Evolutionary conservation across 2,888 invertebrate species (phyloP).

Genomic region (Hyposoter dolosus): DNA sequence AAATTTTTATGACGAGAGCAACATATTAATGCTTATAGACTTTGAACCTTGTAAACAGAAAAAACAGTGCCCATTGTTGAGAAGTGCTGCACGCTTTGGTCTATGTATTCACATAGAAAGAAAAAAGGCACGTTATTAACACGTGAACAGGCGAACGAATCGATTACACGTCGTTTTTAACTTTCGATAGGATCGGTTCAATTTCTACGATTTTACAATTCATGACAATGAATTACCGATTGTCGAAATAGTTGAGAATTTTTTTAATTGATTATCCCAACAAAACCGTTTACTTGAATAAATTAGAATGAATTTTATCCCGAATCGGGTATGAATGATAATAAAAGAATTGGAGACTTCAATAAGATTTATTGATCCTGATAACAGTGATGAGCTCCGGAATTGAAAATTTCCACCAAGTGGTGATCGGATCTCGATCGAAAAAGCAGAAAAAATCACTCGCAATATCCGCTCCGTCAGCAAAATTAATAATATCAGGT

Average conservation of each 20-base stretch:
- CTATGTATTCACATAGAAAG: background rate
- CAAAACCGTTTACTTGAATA: background rate
- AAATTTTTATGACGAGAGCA: constrained; percentile 29
- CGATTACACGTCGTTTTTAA: background rate
- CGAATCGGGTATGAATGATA: background rate
- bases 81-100: background rate
- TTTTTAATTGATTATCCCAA: background rate
- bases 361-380: background rate
- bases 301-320: background rate
- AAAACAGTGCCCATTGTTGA: constrained; percentile 1
- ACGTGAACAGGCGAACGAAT: too few relatives aligned
- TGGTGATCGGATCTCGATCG: background rate
- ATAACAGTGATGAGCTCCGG: background rate
- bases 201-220: background rate
- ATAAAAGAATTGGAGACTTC: background rate
- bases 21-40: constrained; percentile 27
- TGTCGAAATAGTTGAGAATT: background rate
- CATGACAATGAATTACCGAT: background rate
- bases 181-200: background rate
- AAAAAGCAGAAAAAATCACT: background rate
- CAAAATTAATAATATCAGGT: too few relatives aligned
- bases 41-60: constrained; percentile 27
- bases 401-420: background rate
- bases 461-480: background rate
- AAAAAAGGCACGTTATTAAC: too few relatives aligned